Percentiles rank a stretch among this genome's conserved stretches.
Conservation (phyloP, 30 jellyfish, hydroid and myxozoan genomes). For the Hydra vulgaris region DNA sequence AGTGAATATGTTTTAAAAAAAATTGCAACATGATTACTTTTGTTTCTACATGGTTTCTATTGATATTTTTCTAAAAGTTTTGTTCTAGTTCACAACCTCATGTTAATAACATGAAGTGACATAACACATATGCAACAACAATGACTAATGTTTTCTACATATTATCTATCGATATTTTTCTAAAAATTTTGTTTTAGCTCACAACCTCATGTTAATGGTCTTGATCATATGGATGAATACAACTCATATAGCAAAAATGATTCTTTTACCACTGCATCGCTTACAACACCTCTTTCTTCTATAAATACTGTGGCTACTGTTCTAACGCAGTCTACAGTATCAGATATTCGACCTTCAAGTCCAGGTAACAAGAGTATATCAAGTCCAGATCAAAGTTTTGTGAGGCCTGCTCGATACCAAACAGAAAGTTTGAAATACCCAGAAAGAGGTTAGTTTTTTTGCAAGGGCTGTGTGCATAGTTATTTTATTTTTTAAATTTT, state of each 20-base stretch:
- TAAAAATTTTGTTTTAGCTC: neutral
- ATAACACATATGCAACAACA: no score
- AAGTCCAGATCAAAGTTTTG: slow-evolving; percentile 8
- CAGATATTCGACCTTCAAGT: slow-evolving; percentile 26
- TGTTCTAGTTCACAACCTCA: neutral
- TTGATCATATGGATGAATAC: slow-evolving; percentile 5
- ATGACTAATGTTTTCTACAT: no score
- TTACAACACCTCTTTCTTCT: neutral
- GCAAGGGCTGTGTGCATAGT: no score
- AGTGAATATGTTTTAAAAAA: no score
- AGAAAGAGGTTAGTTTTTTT: slow-evolving; percentile 21
- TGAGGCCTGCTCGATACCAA: slow-evolving; percentile 32
- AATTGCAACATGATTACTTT: no score
- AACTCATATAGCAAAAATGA: neutral
- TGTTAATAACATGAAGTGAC: no score
- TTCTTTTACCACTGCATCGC: neutral
- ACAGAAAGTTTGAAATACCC: slow-evolving; percentile 52
- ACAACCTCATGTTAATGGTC: slow-evolving; percentile 9
- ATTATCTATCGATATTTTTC: no score
- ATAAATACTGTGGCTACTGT: slow-evolving; percentile 9
- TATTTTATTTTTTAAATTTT: no score
- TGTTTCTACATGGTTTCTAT: no score
- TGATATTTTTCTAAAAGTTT: neutral
- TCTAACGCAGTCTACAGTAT: slow-evolving; percentile 5
- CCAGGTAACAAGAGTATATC: slow-evolving; percentile 11